These are phyloP conservation scores for Andinoacara biseriatus DNA, from an alignment of 2,113 vertebrate genomes.

Conservation along the genomic window DNA sequence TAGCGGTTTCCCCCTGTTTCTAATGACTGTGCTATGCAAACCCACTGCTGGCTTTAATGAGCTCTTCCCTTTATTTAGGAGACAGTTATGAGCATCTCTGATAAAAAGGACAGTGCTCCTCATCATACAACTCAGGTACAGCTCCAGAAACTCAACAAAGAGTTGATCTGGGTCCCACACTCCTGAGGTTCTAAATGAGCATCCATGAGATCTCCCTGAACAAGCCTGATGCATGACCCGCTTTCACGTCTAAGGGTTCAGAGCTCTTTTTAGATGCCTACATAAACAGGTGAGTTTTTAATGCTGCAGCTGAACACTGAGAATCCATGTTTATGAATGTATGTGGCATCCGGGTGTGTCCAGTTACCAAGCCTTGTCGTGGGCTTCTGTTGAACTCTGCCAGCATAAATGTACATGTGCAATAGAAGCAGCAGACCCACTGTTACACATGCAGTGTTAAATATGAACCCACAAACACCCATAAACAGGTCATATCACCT, in stretches of 20 bases:
- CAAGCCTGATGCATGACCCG: not conserved
- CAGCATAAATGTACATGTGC: conserved; percentile 41
- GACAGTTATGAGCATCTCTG: not conserved
- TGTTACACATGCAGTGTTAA: not conserved
- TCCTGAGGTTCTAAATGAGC: not conserved
- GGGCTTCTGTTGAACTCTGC: conserved; percentile 15
- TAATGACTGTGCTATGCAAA: not conserved
- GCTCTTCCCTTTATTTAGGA: not conserved
- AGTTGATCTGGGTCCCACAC: rapidly evolving
- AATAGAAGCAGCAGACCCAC: not conserved
- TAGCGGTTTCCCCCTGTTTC: not conserved
- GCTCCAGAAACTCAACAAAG: not conserved
- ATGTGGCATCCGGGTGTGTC: conserved; percentile 11
- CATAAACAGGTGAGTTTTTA: no score
- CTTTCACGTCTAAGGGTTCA: not conserved
- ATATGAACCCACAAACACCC: not conserved
- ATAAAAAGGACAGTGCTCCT: not conserved
- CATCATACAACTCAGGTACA: not conserved
- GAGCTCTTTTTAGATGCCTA: no score
- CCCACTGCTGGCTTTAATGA: not conserved
- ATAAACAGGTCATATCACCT: not conserved
- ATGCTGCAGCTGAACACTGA: not conserved
- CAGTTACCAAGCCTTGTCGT: conserved; percentile 22
- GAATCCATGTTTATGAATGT: not conserved
- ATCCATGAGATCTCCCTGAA: not conserved